A percentile compares a stretch with the other conserved stretches of the same genome.
phyloP scores from a whole-genome alignment of 2,797 vertebrate species.

The Acanthis flammea region DNA sequence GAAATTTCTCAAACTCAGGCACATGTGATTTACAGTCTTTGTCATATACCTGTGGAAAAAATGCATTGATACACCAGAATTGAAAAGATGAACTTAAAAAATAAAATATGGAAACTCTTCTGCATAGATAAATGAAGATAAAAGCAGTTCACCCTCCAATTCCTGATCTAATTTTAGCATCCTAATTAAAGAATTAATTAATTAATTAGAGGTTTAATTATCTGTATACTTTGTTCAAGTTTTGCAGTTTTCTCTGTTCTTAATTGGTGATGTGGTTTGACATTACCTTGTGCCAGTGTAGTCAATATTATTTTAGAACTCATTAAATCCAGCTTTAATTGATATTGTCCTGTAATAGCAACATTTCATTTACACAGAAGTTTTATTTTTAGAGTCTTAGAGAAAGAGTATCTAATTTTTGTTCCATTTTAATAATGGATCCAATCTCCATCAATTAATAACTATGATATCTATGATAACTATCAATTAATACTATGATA shows the following conservation, averaged over 20 bases:
- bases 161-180: slow-evolving; percentile 8
- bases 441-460: background rate
- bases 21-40: background rate
- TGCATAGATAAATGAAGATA: background rate
- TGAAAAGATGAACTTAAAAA: background rate
- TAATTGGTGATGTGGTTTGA: background rate
- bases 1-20: background rate
- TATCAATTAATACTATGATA: background rate
- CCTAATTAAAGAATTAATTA: slow-evolving; percentile 23
- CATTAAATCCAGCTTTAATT: background rate
- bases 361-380: background rate
- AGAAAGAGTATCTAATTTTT: background rate
- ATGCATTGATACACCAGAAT: background rate
- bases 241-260: background rate
- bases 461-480: background rate
- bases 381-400: background rate
- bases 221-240: background rate
- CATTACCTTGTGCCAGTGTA: background rate
- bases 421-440: background rate
- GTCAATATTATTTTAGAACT: background rate
- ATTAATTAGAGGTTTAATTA: slow-evolving; percentile 21
- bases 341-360: background rate
- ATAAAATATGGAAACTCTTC: background rate
- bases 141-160: slow-evolving; percentile 1
- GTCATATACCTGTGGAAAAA: background rate